Conservation (phyloP, 2,797 vertebrate genomes). For the Lophotriccus pileatus region DNA sequence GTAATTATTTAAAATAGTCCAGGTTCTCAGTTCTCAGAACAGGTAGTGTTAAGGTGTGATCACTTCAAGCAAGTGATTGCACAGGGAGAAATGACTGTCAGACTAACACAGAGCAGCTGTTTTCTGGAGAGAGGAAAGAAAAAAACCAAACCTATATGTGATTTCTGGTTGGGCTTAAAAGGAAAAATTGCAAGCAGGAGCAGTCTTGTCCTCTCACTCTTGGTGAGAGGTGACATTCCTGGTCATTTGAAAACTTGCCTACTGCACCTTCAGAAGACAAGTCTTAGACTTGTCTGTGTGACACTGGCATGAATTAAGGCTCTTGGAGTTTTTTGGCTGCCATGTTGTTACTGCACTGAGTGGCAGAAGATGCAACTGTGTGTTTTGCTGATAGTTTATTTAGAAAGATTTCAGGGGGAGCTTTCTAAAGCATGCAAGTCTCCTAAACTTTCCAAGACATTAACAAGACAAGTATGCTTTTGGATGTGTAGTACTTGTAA, state of each 20-base stretch:
- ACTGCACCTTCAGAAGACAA: background rate
- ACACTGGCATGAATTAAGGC: background rate
- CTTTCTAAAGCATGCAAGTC: background rate
- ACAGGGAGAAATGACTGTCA: background rate
- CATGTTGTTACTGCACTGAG: accelerated
- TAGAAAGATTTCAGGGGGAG: background rate
- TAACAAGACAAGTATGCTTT: background rate
- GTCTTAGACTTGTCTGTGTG: background rate
- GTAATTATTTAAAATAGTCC: background rate
- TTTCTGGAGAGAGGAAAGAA: background rate
- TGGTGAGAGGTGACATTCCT: background rate
- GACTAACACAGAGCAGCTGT: background rate
- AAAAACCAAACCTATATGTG: accelerated
- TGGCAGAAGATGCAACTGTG: background rate
- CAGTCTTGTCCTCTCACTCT: background rate
- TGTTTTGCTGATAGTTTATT: background rate
- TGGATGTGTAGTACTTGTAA: background rate
- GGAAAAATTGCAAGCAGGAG: background rate
- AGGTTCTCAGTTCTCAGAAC: accelerated
- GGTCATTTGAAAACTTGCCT: background rate
- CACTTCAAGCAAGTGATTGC: background rate
- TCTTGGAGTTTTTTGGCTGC: background rate
- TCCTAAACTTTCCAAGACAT: background rate
- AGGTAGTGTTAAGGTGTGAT: background rate
- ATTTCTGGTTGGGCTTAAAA: background rate